Evolutionary conservation across 2,888 invertebrate species (phyloP), one percentile per base, ranked within the genome.

Genomic region (Epinotia demarniana): DNA sequence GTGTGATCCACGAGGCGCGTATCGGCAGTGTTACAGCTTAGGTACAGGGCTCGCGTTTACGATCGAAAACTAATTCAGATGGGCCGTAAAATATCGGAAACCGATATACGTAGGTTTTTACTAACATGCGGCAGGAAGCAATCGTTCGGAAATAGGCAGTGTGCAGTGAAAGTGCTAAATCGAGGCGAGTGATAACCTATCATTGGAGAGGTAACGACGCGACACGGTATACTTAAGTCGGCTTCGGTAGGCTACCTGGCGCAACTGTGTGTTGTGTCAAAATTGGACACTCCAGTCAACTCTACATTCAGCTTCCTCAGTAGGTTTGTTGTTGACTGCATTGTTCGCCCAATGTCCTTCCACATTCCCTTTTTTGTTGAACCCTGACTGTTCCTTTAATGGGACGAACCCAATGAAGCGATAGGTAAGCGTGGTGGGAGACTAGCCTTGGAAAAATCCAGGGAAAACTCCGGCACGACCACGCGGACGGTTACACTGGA

Each of bases 101-200:
- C 49, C 27, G 69, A 58, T 58, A 43, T 23, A 23, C 23, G 1
- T 33, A 23, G 39, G 13, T n/a, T 13, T 43, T 57, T 55, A 39
- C 68, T 39, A 43, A 57, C 12, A 63, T 33, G 19, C 60, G 39
- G 23, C 62, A 75, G 70, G 74, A 73, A 75, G 27, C 55, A 9
- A 33, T 67, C 39, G 53, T 19, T 64, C 64, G n/a, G 58, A 74
- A 74, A 49, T 73, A 69, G 63, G 62, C 58, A 13, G 46, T 39
- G 6, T 43, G 70, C 64, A 70, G 74, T 75, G 74, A 75, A 75
- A 75, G 74, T 70, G 58, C 63, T 23, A 39, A 27, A 63, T 57
- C 39, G 27, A 19, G 27, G 69, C 18, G n/a, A 23, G 39, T 23
- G 64, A 46, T 46, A 63, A 75, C 70, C 70, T 70, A 57, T 70